Base-by-base conservation (phyloP, 2,888 invertebrate genomes). In the Acleris sparsana region DNA sequence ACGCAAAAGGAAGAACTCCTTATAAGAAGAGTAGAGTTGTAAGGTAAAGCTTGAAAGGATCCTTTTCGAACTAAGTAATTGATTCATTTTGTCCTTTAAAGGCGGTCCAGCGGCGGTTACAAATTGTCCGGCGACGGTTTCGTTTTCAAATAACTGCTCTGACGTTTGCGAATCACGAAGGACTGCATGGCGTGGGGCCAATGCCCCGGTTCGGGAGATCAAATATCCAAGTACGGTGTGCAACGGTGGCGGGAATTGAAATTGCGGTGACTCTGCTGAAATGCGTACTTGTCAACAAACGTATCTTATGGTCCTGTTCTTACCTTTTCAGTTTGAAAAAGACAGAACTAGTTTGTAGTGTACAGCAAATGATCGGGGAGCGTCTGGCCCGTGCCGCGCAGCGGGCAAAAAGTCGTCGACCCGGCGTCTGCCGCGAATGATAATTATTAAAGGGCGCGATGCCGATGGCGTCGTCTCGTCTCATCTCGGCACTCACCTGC, bases 381-480 rank as follows among this genome's bases (percentile, higher is more conserved):
- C 71, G 66, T 69, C 78, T 77, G 70, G 72, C 72, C 74, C 74
- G 75, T 74, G 79, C 78, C 79, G 78, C 77, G 49, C 63, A 62
- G 56, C 70, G 75, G 74, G 80, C 80, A 84, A 86, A 85, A 85
- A 87, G 83, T 84, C 83, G 81, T 79, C 83, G 83, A 83, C 86
- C 85, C 79, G 85, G 80, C 83, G 79, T 70, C 70, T 71, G 65
- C 68, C 63, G 60, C 68, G 78, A 83, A 84, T 66, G 62, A 62
- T 85, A 85, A 84, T 85, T 84, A 84, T 83, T 77, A 84, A 87
- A 85, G 84, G 85, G 84, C 84, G 77, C 78, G 73, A 75, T 70
- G 69, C 43, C 63, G 63, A 72, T 82, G 88, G 88, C 85, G 87
- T 85, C 87, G 84, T 84, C 83, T 80, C 76, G 88, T 87, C 88